A percentile compares a stretch with the other conserved stretches of the same genome.
Conservation (phyloP, 2,888 invertebrate genomes). For the Fissipunctia ypsillon region DNA sequence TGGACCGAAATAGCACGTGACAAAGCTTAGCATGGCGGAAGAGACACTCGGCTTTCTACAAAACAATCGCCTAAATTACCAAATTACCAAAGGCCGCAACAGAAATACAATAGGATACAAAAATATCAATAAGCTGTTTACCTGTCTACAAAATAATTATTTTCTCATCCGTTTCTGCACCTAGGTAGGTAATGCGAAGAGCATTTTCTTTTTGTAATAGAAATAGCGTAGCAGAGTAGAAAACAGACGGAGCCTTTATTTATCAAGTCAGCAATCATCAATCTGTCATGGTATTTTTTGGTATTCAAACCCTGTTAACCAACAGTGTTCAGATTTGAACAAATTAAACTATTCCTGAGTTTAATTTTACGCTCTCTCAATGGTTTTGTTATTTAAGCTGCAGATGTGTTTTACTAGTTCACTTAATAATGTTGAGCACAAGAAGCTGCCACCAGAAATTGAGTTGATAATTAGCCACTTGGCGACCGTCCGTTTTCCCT, state of each 20-base stretch:
- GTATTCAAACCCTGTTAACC: neutral
- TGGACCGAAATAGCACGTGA: constrained; percentile 47
- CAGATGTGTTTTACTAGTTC: neutral
- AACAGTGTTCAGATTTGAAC: neutral
- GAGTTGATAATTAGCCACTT: neutral
- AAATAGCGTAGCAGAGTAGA: constrained; percentile 31
- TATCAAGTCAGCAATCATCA: neutral
- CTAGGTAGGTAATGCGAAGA: constrained; percentile 13
- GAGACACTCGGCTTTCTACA: constrained; percentile 28
- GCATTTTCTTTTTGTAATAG: constrained; percentile 12
- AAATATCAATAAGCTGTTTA: constrained; percentile 31
- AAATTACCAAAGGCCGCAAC: constrained; percentile 42
- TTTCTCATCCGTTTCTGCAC: constrained; percentile 19
- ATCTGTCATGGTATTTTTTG: neutral
- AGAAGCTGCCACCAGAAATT: neutral
- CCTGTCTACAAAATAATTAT: constrained; percentile 22
- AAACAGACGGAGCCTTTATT: constrained; percentile 39
- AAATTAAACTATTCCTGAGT: neutral
- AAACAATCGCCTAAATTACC: constrained; percentile 13
- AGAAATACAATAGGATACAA: constrained; percentile 32
- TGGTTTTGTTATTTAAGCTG: neutral
- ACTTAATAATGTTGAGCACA: neutral
- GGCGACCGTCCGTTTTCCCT: constrained; percentile 48
- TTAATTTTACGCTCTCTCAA: neutral
- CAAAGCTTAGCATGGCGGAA: constrained; percentile 58